A percentile compares a stretch with the other conserved stretches of the same genome.
Evolutionary conservation across 2,888 invertebrate genomes (phyloP).

Genomic region (Coremacera marginata): DNA sequence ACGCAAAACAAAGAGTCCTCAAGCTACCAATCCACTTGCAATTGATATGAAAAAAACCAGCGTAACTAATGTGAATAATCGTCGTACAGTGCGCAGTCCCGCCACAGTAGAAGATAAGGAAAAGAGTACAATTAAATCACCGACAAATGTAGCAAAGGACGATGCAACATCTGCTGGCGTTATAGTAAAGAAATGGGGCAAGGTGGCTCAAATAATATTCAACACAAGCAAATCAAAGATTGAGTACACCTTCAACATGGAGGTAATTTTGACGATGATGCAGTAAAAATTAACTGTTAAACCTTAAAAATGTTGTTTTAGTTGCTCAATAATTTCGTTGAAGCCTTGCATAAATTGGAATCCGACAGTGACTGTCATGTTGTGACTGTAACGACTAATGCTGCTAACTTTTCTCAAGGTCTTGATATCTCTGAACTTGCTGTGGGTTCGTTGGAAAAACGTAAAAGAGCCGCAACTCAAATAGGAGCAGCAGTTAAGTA

Average conservation of each 20-base stretch:
- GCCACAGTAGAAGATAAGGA: slow-evolving; percentile 43
- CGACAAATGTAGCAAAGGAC: slow-evolving; percentile 30
- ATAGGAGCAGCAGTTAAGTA: slow-evolving; percentile 83
- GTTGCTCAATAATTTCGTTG: slow-evolving; percentile 83
- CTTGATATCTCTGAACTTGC: slow-evolving; percentile 82
- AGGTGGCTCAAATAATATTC: slow-evolving; percentile 76
- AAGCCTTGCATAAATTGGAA: slow-evolving; percentile 75
- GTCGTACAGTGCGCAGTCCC: slow-evolving; percentile 43
- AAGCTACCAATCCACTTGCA: slow-evolving; percentile 50
- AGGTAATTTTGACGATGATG: slow-evolving; percentile 61
- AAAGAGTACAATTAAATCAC: slow-evolving; percentile 33
- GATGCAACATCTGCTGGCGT: slow-evolving; percentile 39
- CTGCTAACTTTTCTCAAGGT: slow-evolving; percentile 84
- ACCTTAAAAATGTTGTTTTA: slow-evolving; percentile 23
- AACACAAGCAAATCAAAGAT: slow-evolving; percentile 73
- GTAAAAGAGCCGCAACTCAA: slow-evolving; percentile 76
- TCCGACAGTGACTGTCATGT: slow-evolving; percentile 76
- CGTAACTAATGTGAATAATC: slow-evolving; percentile 32
- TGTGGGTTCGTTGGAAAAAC: slow-evolving; percentile 73
- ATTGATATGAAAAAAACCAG: slow-evolving; percentile 58
- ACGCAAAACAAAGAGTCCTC: slow-evolving; percentile 49
- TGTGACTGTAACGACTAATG: slow-evolving; percentile 80
- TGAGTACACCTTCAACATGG: slow-evolving; percentile 74
- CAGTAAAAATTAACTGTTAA: no score
- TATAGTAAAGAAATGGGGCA: slow-evolving; percentile 52